Conservation (phyloP, 2,113 vertebrate genomes). For the Aleadryas rufinucha region DNA sequence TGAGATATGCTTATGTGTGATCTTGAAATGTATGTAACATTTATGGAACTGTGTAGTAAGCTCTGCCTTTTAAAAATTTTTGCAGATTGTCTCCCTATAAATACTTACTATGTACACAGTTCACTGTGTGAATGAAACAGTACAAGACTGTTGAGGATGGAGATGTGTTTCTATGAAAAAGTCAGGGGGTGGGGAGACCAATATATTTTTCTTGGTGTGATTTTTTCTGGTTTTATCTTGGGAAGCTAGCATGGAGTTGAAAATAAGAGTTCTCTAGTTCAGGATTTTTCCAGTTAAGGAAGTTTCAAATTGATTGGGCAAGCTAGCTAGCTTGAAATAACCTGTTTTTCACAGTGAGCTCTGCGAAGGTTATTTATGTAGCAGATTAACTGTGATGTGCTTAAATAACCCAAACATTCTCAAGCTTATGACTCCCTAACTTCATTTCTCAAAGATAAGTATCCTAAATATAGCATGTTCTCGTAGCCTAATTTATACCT, state of each 20-base stretch:
- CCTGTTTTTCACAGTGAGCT: background rate
- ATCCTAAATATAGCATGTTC: background rate
- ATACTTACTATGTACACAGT: background rate
- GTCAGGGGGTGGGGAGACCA: background rate
- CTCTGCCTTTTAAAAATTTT: background rate
- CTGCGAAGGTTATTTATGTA: background rate
- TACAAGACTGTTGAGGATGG: background rate
- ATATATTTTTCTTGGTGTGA: background rate
- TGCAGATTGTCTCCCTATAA: background rate
- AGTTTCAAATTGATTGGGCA: background rate
- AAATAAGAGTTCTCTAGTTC: background rate
- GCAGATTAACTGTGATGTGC: background rate
- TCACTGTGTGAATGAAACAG: background rate
- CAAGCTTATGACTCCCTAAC: background rate
- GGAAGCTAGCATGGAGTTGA: background rate
- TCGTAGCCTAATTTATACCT: background rate
- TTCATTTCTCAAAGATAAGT: background rate
- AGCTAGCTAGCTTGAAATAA: background rate
- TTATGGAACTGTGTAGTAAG: background rate
- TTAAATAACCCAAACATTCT: slow-evolving; percentile 20
- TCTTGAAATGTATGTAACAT: background rate
- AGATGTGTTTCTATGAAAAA: background rate
- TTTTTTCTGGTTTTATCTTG: background rate
- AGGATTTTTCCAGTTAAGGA: background rate
- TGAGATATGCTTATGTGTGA: background rate